A percentile compares a stretch with the other conserved stretches of the same genome.
These are phyloP conservation scores for Drosophila suboccidentalis DNA, from an alignment of 2,888 invertebrate genomes.

Conservation along the genomic window DNA sequence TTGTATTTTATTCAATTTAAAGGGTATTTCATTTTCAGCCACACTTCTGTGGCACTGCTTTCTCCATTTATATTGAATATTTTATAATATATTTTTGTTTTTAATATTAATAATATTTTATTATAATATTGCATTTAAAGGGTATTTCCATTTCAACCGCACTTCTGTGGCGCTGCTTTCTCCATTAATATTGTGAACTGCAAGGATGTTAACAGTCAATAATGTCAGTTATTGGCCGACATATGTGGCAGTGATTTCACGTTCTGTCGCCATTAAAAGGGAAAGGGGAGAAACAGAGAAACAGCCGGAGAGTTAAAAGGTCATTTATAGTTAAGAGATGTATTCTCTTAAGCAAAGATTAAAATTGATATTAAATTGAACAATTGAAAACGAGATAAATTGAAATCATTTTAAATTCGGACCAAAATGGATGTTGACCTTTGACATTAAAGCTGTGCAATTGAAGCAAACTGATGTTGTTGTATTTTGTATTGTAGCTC, in stretches of 20 bases:
- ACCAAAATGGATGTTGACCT: not conserved
- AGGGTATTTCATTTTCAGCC: conserved; percentile 14
- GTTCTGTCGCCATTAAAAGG: conserved; percentile 54
- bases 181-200: conserved; percentile 30
- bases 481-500: conserved; percentile 7
- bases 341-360: conserved; percentile 8
- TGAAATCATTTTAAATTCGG: conserved; percentile 8
- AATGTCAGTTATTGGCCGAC: conserved; percentile 72
- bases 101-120: not conserved
- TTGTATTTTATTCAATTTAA: not conserved
- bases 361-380: conserved; percentile 1
- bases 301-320: conserved; percentile 12
- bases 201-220: conserved; percentile 75
- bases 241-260: conserved; percentile 72
- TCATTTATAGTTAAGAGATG: conserved; percentile 24
- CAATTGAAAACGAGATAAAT: conserved; percentile 13
- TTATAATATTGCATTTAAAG: not conserved
- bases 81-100: too few species aligned
- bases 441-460: conserved; percentile 7
- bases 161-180: not conserved
- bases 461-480: conserved; percentile 8
- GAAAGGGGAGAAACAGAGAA: not conserved
- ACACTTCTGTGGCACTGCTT: not conserved
- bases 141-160: conserved; percentile 5
- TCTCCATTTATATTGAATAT: conserved; percentile 28